Conservation (phyloP, 2,888 invertebrate species). For the Ectemnius cavifrons region DNA sequence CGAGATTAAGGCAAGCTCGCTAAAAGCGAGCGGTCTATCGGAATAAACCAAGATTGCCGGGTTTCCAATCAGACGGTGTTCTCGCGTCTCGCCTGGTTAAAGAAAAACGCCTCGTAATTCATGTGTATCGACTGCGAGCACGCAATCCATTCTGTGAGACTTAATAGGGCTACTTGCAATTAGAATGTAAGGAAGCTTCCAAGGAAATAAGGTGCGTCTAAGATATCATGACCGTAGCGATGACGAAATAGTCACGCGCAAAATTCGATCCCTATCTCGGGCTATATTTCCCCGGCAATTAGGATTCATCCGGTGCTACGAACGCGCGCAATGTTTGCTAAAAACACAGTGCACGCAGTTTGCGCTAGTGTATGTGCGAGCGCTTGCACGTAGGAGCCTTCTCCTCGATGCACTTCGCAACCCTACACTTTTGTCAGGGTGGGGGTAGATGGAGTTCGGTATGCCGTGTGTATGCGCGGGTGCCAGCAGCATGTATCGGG, state of each 20-base stretch:
- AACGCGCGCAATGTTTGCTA: conserved; percentile 12
- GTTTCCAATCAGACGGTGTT: conserved; percentile 8
- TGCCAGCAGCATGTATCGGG: conserved; percentile 42
- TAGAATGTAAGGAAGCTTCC: no score
- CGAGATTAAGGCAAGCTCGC: conserved; percentile 43
- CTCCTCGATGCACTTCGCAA: conserved; percentile 15
- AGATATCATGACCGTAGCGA: no score
- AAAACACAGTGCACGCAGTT: background rate
- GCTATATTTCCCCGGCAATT: conserved; percentile 5
- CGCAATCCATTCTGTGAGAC: no score
- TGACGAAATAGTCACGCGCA: no score
- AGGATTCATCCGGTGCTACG: background rate
- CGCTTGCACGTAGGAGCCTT: background rate
- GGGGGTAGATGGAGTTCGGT: conserved; percentile 37
- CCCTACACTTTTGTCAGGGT: conserved; percentile 31
- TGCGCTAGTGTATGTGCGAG: background rate
- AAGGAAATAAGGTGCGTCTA: no score
- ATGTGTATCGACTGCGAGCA: no score
- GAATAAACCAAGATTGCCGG: conserved; percentile 30
- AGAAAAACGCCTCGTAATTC: no score
- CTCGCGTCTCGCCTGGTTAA: background rate
- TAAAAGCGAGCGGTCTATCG: conserved; percentile 29
- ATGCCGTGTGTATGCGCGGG: conserved; percentile 30
- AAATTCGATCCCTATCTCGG: no score
- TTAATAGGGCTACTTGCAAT: no score